phyloP scores from a whole-genome alignment of 2,888 invertebrate genomes.

The Crematogaster levior region DNA sequence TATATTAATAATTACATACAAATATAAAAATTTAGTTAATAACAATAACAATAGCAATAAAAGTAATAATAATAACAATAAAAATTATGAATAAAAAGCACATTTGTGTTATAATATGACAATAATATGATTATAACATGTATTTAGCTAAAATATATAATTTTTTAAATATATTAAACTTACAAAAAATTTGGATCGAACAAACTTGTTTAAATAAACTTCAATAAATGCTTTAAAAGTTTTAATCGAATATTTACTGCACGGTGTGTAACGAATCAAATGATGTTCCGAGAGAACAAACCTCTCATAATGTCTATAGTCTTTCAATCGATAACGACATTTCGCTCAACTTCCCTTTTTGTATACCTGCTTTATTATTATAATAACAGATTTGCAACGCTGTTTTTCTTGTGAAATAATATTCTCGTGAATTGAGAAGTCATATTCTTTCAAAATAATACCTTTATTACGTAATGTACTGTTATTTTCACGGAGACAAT shows the following conservation, averaged over 20 bases:
- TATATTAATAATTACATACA: background rate
- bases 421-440: background rate
- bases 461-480: background rate
- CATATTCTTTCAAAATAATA: background rate
- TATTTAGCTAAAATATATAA: background rate
- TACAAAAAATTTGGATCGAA: conserved; percentile 1
- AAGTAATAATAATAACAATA: too few relatives aligned
- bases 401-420: background rate
- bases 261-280: background rate
- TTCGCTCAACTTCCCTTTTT: background rate
- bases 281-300: background rate
- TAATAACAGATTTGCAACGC: background rate
- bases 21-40: background rate
- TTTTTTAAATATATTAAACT: conserved; percentile 12
- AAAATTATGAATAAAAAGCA: background rate
- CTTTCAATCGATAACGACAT: background rate
- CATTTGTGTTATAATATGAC: background rate
- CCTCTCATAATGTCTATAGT: conserved; percentile 13
- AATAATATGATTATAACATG: background rate
- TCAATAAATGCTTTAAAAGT: background rate
- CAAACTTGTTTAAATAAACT: background rate
- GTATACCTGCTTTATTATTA: conserved; percentile 2
- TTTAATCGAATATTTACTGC: background rate
- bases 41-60: too few relatives aligned
- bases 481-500: background rate